A percentile compares a stretch with the other conserved stretches of the same genome.
These are phyloP conservation scores for Pempheris klunzingeri DNA, from an alignment of 2,797 vertebrate species.

Conservation along the genomic window DNA sequence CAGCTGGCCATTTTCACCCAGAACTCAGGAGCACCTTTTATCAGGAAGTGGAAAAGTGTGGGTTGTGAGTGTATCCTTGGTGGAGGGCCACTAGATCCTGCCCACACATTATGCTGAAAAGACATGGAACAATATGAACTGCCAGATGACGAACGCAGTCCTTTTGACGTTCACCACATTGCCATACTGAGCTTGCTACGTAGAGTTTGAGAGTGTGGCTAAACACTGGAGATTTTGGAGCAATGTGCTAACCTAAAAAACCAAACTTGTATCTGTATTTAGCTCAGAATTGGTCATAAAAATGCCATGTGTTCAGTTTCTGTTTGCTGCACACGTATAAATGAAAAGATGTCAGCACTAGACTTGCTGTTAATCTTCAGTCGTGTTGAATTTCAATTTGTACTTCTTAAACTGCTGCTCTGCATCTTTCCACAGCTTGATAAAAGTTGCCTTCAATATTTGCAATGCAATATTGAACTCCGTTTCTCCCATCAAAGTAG, in stretches of 20 bases:
- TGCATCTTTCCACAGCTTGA: too few relatives aligned
- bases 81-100: not conserved
- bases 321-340: not conserved
- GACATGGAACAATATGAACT: conserved; percentile 1
- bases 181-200: not conserved
- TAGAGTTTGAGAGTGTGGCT: not conserved
- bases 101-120: conserved; percentile 13
- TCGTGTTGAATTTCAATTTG: not conserved
- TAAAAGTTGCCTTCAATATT: conserved; percentile 14
- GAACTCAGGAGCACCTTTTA: not conserved
- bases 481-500: conserved; percentile 3
- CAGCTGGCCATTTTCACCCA: not conserved
- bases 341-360: not conserved
- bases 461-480: not conserved
- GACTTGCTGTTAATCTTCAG: not conserved
- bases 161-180: conserved; percentile 14
- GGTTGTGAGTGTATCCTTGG: not conserved
- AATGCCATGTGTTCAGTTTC: conserved; percentile 11
- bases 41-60: not conserved
- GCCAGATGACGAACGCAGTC: not conserved
- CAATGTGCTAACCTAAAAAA: not conserved
- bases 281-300: not conserved
- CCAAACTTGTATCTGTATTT: not conserved
- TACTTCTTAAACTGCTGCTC: not conserved
- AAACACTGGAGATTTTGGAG: not conserved